Percentiles rank a stretch among this genome's conserved stretches.
These are phyloP conservation scores for Brachionus rubens DNA, from an alignment of 1,140 invertebrate species.

Conservation along the genomic window DNA sequence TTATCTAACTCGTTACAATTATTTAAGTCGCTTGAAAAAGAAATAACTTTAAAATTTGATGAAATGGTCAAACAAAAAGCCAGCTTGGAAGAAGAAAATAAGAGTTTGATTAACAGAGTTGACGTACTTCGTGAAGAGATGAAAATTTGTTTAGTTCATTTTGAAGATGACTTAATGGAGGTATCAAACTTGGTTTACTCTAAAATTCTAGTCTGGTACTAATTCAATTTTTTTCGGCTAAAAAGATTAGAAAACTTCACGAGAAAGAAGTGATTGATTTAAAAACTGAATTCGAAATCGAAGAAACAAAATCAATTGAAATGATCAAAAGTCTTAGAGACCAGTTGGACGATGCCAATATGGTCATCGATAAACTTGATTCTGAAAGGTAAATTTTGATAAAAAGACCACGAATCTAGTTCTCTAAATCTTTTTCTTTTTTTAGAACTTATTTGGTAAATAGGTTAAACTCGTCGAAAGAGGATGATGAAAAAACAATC, in stretches of 20 bases:
- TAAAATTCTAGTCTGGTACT: not conserved
- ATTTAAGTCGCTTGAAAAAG: slow-evolving; percentile 9
- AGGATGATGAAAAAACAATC: not conserved
- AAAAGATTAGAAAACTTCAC: not conserved
- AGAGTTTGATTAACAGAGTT: not conserved
- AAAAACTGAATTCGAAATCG: not conserved
- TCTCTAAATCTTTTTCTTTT: not conserved
- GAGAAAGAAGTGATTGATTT: slow-evolving; percentile 6
- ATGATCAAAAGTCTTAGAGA: slow-evolving; percentile 11
- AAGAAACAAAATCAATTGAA: slow-evolving; percentile 12
- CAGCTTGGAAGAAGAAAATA: slow-evolving; percentile 5
- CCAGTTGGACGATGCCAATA: slow-evolving; percentile 1
- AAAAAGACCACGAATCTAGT: not conserved
- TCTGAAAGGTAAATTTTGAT: not conserved
- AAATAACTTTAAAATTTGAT: slow-evolving; percentile 19
- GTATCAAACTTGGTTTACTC: not conserved
- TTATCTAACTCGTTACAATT: no score
- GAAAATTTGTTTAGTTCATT: not conserved
- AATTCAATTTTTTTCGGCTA: not conserved
- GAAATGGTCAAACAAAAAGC: slow-evolving; percentile 25
- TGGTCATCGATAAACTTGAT: slow-evolving; percentile 22
- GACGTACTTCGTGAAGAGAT: slow-evolving; percentile 33
- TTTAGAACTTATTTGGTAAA: slow-evolving; percentile 23
- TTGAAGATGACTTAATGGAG: not conserved
- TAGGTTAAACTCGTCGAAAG: not conserved